Evolutionary conservation across 2,113 vertebrate genomes (phyloP), one percentile per base, ranked within the genome.

Genomic region (Hippocampus zosterae): DNA sequence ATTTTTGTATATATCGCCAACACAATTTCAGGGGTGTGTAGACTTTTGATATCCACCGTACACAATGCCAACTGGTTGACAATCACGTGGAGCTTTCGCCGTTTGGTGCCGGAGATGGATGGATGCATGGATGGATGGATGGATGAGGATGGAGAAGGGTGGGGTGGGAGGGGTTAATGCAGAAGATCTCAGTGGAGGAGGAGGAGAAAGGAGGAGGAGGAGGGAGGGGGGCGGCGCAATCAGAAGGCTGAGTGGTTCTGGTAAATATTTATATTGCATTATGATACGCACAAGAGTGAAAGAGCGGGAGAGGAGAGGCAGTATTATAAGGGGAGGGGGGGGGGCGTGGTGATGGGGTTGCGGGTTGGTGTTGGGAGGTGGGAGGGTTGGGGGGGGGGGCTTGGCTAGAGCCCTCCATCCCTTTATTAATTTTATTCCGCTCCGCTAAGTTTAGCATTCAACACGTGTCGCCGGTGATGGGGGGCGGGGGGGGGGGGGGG

Each of bases 381-480:
- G 29, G 29, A 29, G 29, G 29, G n/a, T n/a, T 2, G 3, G 29
- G 80, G 74, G 79, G 71, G 73, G 53, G 66, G 61, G 73, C 71
- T 77, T 75, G 82, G 74, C 83, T 77, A 81, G 82, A 81, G 84
- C 80, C 80, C 81, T 80, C 84, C 88, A 89, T 81, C 83, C 88
- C 79, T 89, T 92, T 92, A 92, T 92, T 90, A 90, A 90, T 92
- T 92, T 89, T 84, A 91, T 90, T 91, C 89, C 82, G 88, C 85
- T 87, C 90, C 89, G 88, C 89, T 92, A 93, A 93, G 92, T 93
- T 93, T 93, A 93, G 92, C 92, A 93, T 93, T 92, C 92, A 93
- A 93, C 92, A 93, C 92, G 92, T 93, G 92, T 92, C 92, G 92
- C 91, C 87, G 79, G 90, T 89, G 92, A 91, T 90, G 88, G 89